Conservation (phyloP, 2,113 vertebrate genomes). For the Mustelus asterias region DNA sequence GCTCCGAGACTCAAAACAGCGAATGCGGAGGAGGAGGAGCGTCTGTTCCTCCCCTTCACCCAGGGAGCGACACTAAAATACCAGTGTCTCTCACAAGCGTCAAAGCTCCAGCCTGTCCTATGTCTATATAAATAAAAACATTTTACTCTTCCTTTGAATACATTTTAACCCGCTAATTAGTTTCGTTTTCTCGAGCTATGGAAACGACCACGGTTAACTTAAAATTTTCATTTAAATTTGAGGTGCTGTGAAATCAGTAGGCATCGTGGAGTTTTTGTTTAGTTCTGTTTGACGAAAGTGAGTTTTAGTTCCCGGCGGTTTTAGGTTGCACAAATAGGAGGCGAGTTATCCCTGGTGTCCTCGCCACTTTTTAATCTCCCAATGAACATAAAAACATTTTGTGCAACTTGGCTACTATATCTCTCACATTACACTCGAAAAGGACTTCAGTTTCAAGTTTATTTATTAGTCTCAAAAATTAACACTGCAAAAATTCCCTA, state of each 20-base stretch:
- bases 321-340: not conserved
- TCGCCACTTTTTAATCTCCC: not conserved
- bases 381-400: not conserved
- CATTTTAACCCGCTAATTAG: not conserved
- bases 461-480: too few species aligned
- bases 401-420: not conserved
- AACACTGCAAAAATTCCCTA: too few species aligned
- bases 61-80: conserved; percentile 2
- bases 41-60: conserved; percentile 39
- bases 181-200: too few species aligned
- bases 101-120: not conserved
- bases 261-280: not conserved
- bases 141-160: not conserved
- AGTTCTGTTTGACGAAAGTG: not conserved
- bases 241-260: not conserved
- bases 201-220: not conserved
- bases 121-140: not conserved
- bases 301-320: not conserved
- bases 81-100: not conserved
- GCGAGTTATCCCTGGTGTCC: not conserved
- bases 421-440: not conserved
- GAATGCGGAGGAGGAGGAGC: not conserved
- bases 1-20: not conserved
- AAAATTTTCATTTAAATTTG: not conserved
- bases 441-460: not conserved